Conservation (phyloP, 2,888 invertebrate species). For the Drosophila barbarae region DNA sequence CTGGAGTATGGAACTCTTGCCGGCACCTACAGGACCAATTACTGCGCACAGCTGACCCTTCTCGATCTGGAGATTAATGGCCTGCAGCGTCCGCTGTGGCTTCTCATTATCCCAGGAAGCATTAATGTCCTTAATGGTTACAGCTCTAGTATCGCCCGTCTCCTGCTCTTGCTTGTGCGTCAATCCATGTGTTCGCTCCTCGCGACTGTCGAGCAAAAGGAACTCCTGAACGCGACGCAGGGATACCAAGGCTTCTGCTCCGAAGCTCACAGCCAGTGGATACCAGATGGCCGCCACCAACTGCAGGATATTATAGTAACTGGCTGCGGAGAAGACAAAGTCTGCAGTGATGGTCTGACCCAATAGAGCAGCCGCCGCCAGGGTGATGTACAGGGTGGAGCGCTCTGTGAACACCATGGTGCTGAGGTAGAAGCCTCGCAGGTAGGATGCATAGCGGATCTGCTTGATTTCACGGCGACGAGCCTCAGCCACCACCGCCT, state of each 20-base stretch:
- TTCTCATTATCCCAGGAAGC: conserved; percentile 81
- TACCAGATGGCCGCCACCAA: conserved; percentile 83
- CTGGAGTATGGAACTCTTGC: conserved; percentile 84
- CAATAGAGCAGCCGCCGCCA: conserved; percentile 87
- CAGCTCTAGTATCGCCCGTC: conserved; percentile 64
- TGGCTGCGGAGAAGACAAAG: conserved; percentile 88
- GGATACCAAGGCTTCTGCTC: conserved; percentile 82
- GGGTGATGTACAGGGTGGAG: conserved; percentile 89
- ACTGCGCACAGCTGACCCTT: conserved; percentile 87
- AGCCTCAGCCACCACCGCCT: conserved; percentile 88
- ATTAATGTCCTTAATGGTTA: conserved; percentile 79
- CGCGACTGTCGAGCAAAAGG: conserved; percentile 82
- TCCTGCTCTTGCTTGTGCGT: conserved; percentile 69
- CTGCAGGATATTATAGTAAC: conserved; percentile 87
- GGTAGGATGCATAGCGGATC: conserved; percentile 84
- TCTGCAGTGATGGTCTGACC: conserved; percentile 84
- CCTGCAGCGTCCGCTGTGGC: conserved; percentile 81
- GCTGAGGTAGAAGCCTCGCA: conserved; percentile 85
- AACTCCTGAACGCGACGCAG: conserved; percentile 82
- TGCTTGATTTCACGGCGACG: conserved; percentile 85
- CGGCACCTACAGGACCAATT: conserved; percentile 93
- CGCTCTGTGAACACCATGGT: conserved; percentile 91
- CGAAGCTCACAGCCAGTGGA: conserved; percentile 82
- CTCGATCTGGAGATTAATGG: conserved; percentile 82
- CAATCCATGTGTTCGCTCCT: conserved; percentile 73